These are phyloP conservation scores for Lochmaea crataegi DNA, from an alignment of 2,888 invertebrate genomes.

Conservation along the genomic window DNA sequence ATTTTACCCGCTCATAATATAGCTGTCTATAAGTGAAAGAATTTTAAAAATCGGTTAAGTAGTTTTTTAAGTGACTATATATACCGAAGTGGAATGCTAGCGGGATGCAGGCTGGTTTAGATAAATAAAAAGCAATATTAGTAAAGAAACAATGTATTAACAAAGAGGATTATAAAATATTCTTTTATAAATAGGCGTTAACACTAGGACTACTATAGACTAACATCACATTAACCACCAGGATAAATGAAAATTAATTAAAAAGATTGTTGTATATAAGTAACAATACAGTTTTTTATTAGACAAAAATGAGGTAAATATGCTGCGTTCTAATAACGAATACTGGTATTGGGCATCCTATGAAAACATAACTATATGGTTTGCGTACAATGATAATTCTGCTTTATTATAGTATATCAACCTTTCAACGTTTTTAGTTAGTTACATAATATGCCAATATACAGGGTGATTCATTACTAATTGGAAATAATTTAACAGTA, in stretches of 20 bases:
- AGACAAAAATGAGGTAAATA: slow-evolving; percentile 10
- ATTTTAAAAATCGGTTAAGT: no score
- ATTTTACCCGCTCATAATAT: no score
- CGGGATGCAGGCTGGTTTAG: neutral
- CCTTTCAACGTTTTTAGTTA: neutral
- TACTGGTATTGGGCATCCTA: slow-evolving; percentile 8
- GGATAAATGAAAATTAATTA: slow-evolving; percentile 24
- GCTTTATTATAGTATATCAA: neutral
- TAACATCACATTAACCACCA: slow-evolving; percentile 42
- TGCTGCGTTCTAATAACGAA: slow-evolving; percentile 27
- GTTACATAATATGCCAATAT: no score
- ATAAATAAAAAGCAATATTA: slow-evolving; percentile 14
- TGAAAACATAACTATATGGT: neutral
- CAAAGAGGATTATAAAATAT: slow-evolving; percentile 36
- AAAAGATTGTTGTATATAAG: slow-evolving; percentile 13
- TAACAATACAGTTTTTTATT: slow-evolving; percentile 27
- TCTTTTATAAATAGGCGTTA: slow-evolving; percentile 36
- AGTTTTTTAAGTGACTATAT: no score
- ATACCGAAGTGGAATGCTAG: no score
- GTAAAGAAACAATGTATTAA: slow-evolving; percentile 36
- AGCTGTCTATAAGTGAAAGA: no score
- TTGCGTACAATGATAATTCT: neutral
- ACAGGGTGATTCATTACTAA: no score
- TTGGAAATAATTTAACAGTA: no score
- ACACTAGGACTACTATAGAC: slow-evolving; percentile 34